Percentiles rank a stretch among this genome's conserved stretches.
These are phyloP conservation scores for Diacarnus erythraeanus DNA, from an alignment of 37 sponge, comb jelly and placozoan species.

Conservation along the genomic window DNA sequence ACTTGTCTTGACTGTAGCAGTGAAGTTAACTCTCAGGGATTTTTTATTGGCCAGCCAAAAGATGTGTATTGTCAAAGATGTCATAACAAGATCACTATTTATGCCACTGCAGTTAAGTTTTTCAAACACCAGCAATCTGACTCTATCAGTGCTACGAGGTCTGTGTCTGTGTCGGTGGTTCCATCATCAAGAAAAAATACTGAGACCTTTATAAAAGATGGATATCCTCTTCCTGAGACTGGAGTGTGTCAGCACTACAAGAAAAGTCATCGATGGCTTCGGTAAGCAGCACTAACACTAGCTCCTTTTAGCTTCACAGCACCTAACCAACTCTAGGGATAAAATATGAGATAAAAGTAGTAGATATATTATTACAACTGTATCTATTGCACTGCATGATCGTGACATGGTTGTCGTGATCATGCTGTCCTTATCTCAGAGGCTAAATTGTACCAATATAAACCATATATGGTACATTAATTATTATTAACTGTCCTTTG, in stretches of 20 bases:
- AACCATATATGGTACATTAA: too few species aligned
- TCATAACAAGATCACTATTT: slow-evolving; percentile 38
- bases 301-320: neutral
- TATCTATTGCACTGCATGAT: too few species aligned
- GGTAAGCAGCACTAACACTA: slow-evolving; percentile 36
- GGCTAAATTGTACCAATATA: too few species aligned
- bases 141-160: neutral
- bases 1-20: slow-evolving; percentile 54
- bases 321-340: neutral
- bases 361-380: too few species aligned
- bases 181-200: neutral
- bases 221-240: slow-evolving; percentile 63
- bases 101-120: slow-evolving; percentile 28
- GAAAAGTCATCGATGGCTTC: slow-evolving; percentile 83
- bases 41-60: slow-evolving; percentile 47
- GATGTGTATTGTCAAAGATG: slow-evolving; percentile 52
- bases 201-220: slow-evolving; percentile 21
- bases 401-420: too few species aligned
- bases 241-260: slow-evolving; percentile 84
- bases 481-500: too few species aligned
- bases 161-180: neutral
- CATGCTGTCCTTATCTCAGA: too few species aligned
- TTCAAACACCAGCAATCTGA: slow-evolving; percentile 42
- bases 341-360: too few species aligned
- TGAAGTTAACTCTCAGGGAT: slow-evolving; percentile 15